phyloP scores from a whole-genome alignment of 1,140 invertebrate genomes.

The Eurosta solidaginis region DNA sequence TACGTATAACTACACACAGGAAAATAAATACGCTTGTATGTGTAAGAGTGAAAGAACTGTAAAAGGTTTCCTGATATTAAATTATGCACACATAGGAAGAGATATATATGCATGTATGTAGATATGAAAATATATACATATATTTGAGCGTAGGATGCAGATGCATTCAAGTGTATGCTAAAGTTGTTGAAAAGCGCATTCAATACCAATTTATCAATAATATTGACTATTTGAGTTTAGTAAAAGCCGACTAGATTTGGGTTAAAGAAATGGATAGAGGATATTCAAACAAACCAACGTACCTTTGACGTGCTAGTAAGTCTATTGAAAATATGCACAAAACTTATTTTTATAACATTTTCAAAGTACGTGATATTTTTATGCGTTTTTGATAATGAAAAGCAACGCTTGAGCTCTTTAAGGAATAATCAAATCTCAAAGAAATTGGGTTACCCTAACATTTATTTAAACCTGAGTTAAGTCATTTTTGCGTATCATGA shows the following conservation, averaged over 20 bases:
- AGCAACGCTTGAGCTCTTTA: too few relatives aligned
- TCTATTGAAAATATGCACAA: too few relatives aligned
- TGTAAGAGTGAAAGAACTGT: background rate
- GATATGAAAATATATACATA: background rate
- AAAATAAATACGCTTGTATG: background rate
- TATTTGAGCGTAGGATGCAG: background rate
- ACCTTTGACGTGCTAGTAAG: too few relatives aligned
- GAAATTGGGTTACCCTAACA: too few relatives aligned
- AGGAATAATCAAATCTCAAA: too few relatives aligned
- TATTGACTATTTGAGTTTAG: background rate
- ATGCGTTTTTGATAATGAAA: too few relatives aligned
- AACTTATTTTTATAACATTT: too few relatives aligned
- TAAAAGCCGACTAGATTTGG: background rate
- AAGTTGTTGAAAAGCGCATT: slow-evolving; percentile 12
- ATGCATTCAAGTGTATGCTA: background rate
- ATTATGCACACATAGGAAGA: background rate
- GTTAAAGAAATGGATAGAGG: background rate
- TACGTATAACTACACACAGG: slow-evolving; percentile 58
- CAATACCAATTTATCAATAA: slow-evolving; percentile 2
- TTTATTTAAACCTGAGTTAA: too few relatives aligned
- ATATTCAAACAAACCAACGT: too few relatives aligned
- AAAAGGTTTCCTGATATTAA: background rate
- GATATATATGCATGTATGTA: background rate
- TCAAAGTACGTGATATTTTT: too few relatives aligned
- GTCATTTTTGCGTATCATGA: too few relatives aligned